phyloP scores from a whole-genome alignment of 2,888 invertebrate genomes.

The Embidobia sp. region DNA sequence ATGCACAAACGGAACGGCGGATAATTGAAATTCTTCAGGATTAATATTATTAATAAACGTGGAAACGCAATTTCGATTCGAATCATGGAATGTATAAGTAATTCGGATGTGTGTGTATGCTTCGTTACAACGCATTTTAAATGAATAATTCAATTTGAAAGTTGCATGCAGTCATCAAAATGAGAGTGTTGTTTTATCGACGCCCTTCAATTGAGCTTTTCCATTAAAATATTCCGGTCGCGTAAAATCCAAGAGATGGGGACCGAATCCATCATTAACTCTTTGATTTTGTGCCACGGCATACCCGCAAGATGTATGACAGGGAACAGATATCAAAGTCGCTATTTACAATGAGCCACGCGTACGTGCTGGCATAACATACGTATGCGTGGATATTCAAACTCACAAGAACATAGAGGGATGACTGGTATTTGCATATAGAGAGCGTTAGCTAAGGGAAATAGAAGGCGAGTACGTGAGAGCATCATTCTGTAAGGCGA shows the following conservation, averaged over 20 bases:
- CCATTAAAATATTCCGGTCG: constrained; percentile 62
- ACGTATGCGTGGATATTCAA: constrained; percentile 67
- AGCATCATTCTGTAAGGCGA: constrained; percentile 74
- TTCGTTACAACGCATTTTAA: constrained; percentile 58
- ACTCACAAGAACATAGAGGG: constrained; percentile 65
- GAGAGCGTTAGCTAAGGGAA: constrained; percentile 81
- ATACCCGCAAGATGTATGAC: constrained; percentile 67
- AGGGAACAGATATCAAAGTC: constrained; percentile 79
- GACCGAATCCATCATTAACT: constrained; percentile 72
- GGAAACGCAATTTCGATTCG: constrained; percentile 27
- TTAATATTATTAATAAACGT: constrained; percentile 16
- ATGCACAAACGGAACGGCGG: neutral
- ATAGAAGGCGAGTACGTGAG: constrained; percentile 81
- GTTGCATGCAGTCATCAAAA: constrained; percentile 47
- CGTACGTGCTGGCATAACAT: constrained; percentile 64
- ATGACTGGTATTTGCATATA: constrained; percentile 80
- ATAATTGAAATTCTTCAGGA: constrained; percentile 4
- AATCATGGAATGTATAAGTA: constrained; percentile 51
- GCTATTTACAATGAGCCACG: constrained; percentile 77
- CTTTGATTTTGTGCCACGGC: constrained; percentile 75
- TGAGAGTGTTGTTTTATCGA: constrained; percentile 57
- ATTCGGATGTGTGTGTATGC: constrained; percentile 12
- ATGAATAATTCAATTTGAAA: constrained; percentile 61
- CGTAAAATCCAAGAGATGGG: constrained; percentile 68
- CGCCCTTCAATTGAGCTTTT: constrained; percentile 64